phyloP scores from a whole-genome alignment of 1,140 invertebrate species.

The Drosophila takahashii region DNA sequence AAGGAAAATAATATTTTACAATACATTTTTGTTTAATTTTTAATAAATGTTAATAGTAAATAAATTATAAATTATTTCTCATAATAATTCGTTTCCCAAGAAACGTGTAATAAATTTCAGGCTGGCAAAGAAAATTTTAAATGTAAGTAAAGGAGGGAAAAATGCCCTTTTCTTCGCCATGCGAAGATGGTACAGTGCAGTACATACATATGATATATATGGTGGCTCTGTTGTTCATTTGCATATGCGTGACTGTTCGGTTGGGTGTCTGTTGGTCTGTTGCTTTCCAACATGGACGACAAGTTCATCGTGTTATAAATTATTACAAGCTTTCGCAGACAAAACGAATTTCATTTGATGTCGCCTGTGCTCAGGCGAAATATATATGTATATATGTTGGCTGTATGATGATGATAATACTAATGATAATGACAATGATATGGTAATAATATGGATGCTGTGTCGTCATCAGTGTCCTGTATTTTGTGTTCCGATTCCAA shows the following conservation, averaged over 20 bases:
- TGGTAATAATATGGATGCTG: constrained; percentile 2
- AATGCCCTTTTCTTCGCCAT: background rate
- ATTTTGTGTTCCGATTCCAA: background rate
- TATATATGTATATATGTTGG: constrained; percentile 4
- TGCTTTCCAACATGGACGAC: constrained; percentile 18
- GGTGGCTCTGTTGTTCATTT: constrained; percentile 41
- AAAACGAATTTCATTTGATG: constrained; percentile 59
- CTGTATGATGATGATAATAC: no score
- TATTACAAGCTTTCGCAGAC: constrained; percentile 59
- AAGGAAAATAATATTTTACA: no score
- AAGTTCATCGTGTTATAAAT: constrained; percentile 72
- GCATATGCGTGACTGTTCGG: constrained; percentile 21
- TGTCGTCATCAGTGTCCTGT: constrained; percentile 36
- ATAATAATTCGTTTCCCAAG: background rate
- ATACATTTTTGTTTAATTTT: no score
- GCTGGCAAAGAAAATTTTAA: background rate
- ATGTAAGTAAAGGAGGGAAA: background rate
- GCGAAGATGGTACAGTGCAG: constrained; percentile 1
- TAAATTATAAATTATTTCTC: no score
- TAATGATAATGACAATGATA: constrained; percentile 17
- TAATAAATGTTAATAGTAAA: no score
- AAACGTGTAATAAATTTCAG: background rate
- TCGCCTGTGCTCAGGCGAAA: constrained; percentile 16
- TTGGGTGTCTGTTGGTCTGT: constrained; percentile 1
- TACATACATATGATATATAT: background rate